These are phyloP conservation scores for Ahaetulla prasina DNA, from an alignment of 2,113 vertebrate genomes.

Conservation along the genomic window DNA sequence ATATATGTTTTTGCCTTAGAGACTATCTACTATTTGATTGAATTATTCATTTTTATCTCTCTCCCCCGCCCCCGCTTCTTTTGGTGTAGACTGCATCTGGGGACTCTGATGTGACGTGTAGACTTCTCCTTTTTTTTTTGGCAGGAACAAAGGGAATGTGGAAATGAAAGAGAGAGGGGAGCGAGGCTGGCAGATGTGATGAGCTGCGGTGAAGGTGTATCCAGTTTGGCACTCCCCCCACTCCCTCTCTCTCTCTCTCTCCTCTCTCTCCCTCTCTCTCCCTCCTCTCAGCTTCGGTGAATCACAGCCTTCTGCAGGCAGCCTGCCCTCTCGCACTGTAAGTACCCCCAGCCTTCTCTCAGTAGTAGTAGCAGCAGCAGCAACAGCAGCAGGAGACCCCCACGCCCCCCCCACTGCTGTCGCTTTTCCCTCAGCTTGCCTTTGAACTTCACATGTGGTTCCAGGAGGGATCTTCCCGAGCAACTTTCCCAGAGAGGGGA, in stretches of 20 bases:
- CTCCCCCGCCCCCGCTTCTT: constrained; percentile 41
- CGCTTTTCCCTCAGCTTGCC: constrained; percentile 59
- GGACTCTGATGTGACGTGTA: constrained; percentile 84
- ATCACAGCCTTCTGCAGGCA: constrained; percentile 87
- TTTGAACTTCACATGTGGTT: constrained; percentile 67
- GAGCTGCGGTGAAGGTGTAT: constrained; percentile 86
- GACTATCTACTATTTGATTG: constrained; percentile 80
- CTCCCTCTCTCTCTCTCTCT: constrained; percentile 68
- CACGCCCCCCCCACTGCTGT: constrained; percentile 37
- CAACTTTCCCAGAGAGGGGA: constrained; percentile 68
- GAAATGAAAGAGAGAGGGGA: constrained; percentile 87
- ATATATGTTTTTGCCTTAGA: constrained; percentile 76
- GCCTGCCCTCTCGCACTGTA: constrained; percentile 90
- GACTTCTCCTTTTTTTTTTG: constrained; percentile 60
- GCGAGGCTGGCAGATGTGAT: constrained; percentile 86
- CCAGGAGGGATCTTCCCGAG: constrained; percentile 67
- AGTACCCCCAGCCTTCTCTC: constrained; percentile 88
- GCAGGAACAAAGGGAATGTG: constrained; percentile 86
- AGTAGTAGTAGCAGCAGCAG: constrained; percentile 36
- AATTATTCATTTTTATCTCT: constrained; percentile 76
- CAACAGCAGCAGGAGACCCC: neutral
- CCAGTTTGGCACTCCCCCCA: constrained; percentile 80
- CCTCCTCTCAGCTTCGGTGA: constrained; percentile 80
- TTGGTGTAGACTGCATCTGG: constrained; percentile 81
- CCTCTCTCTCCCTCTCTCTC: constrained; percentile 62